Evolutionary conservation across 2,888 invertebrate genomes (phyloP).

Genomic region (Plagodis dolabraria): DNA sequence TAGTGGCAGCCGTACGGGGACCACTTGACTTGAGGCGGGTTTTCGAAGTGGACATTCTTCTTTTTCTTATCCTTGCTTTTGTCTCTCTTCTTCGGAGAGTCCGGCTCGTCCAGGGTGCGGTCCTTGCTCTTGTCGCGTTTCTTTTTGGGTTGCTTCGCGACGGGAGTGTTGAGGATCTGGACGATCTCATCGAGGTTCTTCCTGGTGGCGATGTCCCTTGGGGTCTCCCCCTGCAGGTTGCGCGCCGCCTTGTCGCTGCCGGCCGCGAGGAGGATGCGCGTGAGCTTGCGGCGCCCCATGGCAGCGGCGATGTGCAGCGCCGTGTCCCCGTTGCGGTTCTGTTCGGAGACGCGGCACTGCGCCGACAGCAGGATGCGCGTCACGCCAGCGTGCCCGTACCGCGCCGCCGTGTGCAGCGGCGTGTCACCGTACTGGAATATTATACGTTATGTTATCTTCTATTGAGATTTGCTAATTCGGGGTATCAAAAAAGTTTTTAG

Average conservation of each 20-base stretch:
- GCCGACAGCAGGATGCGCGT: slow-evolving; percentile 97
- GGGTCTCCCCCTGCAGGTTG: slow-evolving; percentile 96
- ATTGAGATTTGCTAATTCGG: too few relatives aligned
- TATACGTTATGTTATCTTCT: neutral
- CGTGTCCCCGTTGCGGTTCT: slow-evolving; percentile 98
- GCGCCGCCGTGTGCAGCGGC: slow-evolving; percentile 96
- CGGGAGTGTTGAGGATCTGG: slow-evolving; percentile 87
- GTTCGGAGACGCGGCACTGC: slow-evolving; percentile 92
- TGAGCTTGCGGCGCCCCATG: slow-evolving; percentile 96
- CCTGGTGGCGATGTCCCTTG: slow-evolving; percentile 94
- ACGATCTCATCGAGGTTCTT: slow-evolving; percentile 95
- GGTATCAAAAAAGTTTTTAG: too few relatives aligned
- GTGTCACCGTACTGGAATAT: slow-evolving; percentile 95
- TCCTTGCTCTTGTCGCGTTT: slow-evolving; percentile 81
- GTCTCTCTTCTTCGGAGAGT: slow-evolving; percentile 72
- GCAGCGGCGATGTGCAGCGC: slow-evolving; percentile 97
- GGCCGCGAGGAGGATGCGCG: slow-evolving; percentile 94
- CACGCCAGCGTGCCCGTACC: slow-evolving; percentile 98
- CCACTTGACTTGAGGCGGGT: slow-evolving; percentile 86
- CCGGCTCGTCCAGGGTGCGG: slow-evolving; percentile 82
- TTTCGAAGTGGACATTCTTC: slow-evolving; percentile 84
- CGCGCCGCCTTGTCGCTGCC: slow-evolving; percentile 87
- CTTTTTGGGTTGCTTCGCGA: slow-evolving; percentile 75
- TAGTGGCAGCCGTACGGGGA: slow-evolving; percentile 97
- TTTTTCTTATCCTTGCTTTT: slow-evolving; percentile 75